phyloP scores from a whole-genome alignment of 2,113 vertebrate genomes.

The Melanocharis versteri region DNA sequence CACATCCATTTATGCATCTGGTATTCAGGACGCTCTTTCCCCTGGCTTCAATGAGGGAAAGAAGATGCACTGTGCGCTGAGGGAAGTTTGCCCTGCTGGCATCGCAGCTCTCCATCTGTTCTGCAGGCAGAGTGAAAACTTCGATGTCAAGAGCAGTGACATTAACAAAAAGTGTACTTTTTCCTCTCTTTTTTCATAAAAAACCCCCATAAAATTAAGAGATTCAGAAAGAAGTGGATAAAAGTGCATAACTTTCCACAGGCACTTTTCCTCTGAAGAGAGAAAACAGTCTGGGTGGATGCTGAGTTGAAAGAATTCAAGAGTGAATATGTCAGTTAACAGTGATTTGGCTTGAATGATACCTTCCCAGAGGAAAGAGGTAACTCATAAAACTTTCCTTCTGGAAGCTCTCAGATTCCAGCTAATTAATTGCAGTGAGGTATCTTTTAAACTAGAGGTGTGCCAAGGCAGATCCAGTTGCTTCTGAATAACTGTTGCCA shows the following conservation, averaged over 20 bases:
- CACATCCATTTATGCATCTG: background rate
- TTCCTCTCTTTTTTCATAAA: background rate
- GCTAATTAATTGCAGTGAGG: slow-evolving; percentile 49
- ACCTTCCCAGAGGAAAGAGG: slow-evolving; percentile 52
- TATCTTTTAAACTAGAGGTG: slow-evolving; percentile 28
- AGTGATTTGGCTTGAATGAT: slow-evolving; percentile 37
- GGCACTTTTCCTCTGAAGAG: slow-evolving; percentile 49
- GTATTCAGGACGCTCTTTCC: background rate
- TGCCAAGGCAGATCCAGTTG: slow-evolving; percentile 23
- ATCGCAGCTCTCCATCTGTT: slow-evolving; percentile 35
- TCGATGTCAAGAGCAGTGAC: background rate
- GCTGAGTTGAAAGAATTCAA: slow-evolving; percentile 57
- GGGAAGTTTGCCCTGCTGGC: slow-evolving; percentile 8
- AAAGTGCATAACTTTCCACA: slow-evolving; percentile 59
- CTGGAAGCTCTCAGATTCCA: slow-evolving; percentile 46
- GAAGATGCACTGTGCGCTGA: background rate
- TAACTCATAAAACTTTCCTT: slow-evolving; percentile 57
- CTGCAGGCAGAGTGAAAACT: slow-evolving; percentile 6
- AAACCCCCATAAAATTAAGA: background rate
- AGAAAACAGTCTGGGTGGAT: slow-evolving; percentile 40
- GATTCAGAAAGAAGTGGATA: slow-evolving; percentile 27
- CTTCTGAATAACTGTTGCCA: slow-evolving; percentile 20
- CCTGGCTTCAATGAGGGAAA: background rate
- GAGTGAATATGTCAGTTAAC: slow-evolving; percentile 41
- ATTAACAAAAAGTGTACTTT: slow-evolving; percentile 38